phyloP scores from a whole-genome alignment of 2,888 invertebrate genomes.

The Drosophila recens region DNA sequence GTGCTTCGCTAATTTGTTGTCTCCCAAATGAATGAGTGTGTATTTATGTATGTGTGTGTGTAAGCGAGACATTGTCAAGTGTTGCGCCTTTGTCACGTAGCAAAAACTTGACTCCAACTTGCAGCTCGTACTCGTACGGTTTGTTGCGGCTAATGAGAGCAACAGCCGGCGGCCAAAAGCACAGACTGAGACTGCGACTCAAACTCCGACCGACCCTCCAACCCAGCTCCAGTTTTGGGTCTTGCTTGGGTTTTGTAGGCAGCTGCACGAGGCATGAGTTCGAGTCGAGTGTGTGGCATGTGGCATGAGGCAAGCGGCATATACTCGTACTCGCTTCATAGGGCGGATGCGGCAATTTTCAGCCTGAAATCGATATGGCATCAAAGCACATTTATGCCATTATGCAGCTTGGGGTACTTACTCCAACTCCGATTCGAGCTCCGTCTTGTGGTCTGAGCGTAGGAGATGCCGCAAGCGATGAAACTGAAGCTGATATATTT shows the following conservation, averaged over 20 bases:
- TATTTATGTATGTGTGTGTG: slow-evolving; percentile 34
- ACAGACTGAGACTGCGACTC: slow-evolving; percentile 44
- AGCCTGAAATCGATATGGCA: slow-evolving; percentile 77
- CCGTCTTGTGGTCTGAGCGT: slow-evolving; percentile 20
- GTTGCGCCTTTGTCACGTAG: slow-evolving; percentile 78
- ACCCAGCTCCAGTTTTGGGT: slow-evolving; percentile 22
- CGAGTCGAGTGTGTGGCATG: slow-evolving; percentile 30
- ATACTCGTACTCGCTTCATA: slow-evolving; percentile 11
- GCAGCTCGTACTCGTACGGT: slow-evolving; percentile 45
- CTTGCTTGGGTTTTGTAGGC: slow-evolving; percentile 54
- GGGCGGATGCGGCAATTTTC: slow-evolving; percentile 79
- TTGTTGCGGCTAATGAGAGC: slow-evolving; percentile 72
- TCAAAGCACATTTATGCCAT: slow-evolving; percentile 77
- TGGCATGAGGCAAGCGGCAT: slow-evolving; percentile 24
- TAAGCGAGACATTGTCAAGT: slow-evolving; percentile 67
- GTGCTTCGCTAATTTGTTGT: slow-evolving; percentile 74
- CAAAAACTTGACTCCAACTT: slow-evolving; percentile 71
- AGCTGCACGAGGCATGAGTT: slow-evolving; percentile 45
- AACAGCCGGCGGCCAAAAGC: slow-evolving; percentile 66
- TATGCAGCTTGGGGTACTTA: slow-evolving; percentile 53
- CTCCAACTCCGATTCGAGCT: not conserved
- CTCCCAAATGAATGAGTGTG: slow-evolving; percentile 22
- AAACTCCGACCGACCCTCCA: slow-evolving; percentile 47
- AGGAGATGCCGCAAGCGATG: slow-evolving; percentile 58
- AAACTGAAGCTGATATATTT: slow-evolving; percentile 71